These are phyloP conservation scores for Scolopax rusticola DNA, from an alignment of 2,797 vertebrate genomes.

Conservation along the genomic window DNA sequence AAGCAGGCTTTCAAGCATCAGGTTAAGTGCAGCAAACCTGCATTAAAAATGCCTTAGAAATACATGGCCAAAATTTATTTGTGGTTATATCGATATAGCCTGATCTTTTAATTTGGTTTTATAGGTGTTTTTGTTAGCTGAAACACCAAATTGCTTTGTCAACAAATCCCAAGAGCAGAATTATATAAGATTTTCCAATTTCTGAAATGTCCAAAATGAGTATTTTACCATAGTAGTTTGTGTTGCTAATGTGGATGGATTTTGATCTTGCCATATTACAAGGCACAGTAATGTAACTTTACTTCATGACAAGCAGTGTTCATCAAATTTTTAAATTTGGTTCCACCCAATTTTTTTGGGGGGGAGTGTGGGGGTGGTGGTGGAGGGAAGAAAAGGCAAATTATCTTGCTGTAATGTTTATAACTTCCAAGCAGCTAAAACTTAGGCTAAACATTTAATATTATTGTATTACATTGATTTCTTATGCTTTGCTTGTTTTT, in stretches of 20 bases:
- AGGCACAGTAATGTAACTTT: not conserved
- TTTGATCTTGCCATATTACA: not conserved
- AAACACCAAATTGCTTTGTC: not conserved
- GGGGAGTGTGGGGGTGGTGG: too few species aligned
- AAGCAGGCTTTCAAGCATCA: slow-evolving; percentile 32
- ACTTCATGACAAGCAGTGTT: not conserved
- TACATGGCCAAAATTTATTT: not conserved
- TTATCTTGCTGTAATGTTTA: not conserved
- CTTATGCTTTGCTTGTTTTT: not conserved
- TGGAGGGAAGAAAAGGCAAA: not conserved
- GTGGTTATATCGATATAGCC: not conserved
- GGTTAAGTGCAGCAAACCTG: slow-evolving; percentile 22
- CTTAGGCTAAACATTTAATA: not conserved
- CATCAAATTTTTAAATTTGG: not conserved
- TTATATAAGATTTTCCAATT: not conserved
- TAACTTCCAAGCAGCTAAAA: not conserved
- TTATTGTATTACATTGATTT: not conserved
- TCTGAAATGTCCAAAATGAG: not conserved
- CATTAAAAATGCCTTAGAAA: not conserved
- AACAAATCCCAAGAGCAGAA: not conserved
- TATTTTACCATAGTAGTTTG: not conserved
- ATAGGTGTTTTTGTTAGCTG: not conserved
- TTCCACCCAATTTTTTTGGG: not conserved
- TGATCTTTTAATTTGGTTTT: not conserved
- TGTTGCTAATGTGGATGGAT: not conserved